Evolutionary conservation across 2,113 vertebrate genomes (phyloP).

Genomic region (Marmota monax): DNA sequence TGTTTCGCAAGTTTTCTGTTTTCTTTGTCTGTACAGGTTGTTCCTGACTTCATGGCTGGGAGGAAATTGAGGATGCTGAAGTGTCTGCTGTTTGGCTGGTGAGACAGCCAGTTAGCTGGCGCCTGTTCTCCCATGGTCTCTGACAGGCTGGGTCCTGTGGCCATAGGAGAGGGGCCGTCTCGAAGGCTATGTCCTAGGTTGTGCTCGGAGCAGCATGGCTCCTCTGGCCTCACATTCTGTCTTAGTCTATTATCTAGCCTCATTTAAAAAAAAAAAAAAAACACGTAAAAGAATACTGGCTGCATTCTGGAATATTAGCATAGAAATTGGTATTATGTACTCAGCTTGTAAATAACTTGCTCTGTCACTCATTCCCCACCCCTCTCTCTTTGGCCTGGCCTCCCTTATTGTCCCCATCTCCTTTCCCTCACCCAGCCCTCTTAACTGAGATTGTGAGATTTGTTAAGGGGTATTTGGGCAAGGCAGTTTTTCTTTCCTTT

Average conservation of each 20-base stretch:
- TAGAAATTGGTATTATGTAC: background rate
- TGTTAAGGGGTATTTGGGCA: background rate
- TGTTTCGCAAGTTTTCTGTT: slow-evolving; percentile 67
- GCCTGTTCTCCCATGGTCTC: background rate
- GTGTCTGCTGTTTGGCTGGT: background rate
- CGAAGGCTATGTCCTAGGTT: background rate
- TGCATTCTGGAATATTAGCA: background rate
- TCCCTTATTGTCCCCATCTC: no score
- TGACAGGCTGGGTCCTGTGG: background rate
- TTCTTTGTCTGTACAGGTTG: slow-evolving; percentile 75
- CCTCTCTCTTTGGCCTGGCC: background rate
- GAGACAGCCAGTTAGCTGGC: background rate
- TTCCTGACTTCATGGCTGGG: slow-evolving; percentile 72
- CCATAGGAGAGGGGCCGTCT: background rate
- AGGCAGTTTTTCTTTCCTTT: background rate
- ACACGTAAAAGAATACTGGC: background rate
- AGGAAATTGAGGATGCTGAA: slow-evolving; percentile 62
- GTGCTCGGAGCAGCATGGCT: rapidly evolving
- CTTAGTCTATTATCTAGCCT: background rate
- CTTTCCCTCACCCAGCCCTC: background rate
- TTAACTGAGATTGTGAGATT: background rate
- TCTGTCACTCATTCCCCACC: background rate
- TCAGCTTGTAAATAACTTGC: background rate
- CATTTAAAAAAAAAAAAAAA: background rate
- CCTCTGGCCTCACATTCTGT: background rate